phyloP scores from a whole-genome alignment of 2,797 vertebrate species.

The Allobates femoralis region DNA sequence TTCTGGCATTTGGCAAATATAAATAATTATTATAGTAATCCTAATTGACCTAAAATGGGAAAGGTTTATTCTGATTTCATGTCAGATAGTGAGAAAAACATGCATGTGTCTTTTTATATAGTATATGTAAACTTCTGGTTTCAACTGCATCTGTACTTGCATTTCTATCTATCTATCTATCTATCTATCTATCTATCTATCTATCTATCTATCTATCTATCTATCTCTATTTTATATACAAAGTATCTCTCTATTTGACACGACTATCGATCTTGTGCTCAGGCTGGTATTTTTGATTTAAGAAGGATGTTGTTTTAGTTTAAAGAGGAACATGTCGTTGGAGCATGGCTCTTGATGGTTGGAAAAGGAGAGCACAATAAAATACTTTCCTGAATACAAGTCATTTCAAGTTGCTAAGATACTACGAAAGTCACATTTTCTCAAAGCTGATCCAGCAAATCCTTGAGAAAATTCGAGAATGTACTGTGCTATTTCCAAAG shows the following conservation, averaged over 20 bases:
- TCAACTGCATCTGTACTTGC: too few species aligned
- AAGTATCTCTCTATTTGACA: too few species aligned
- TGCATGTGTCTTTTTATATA: too few species aligned
- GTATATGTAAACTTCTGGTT: too few species aligned
- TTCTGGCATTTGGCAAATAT: too few species aligned
- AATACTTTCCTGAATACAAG: slow-evolving; percentile 65
- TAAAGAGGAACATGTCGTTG: not conserved
- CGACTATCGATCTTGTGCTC: not conserved
- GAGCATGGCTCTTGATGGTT: slow-evolving; percentile 68
- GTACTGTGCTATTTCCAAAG: not conserved
- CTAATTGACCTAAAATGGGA: too few species aligned
- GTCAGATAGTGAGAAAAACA: too few species aligned
- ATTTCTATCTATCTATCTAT: not conserved
- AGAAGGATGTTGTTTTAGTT: not conserved
- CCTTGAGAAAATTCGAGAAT: not conserved
- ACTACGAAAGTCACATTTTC: slow-evolving; percentile 66
- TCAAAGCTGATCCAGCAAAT: not conserved
- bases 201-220: too few species aligned
- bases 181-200: too few species aligned
- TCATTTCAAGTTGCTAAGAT: slow-evolving; percentile 73
- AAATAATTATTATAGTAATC: too few species aligned
- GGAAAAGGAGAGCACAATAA: slow-evolving; percentile 66
- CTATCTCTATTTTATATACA: too few species aligned
- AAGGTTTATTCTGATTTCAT: too few species aligned
- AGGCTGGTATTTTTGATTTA: not conserved